Evolutionary conservation across 2,888 invertebrate genomes (phyloP).

Genomic region (Octodonta nipae): DNA sequence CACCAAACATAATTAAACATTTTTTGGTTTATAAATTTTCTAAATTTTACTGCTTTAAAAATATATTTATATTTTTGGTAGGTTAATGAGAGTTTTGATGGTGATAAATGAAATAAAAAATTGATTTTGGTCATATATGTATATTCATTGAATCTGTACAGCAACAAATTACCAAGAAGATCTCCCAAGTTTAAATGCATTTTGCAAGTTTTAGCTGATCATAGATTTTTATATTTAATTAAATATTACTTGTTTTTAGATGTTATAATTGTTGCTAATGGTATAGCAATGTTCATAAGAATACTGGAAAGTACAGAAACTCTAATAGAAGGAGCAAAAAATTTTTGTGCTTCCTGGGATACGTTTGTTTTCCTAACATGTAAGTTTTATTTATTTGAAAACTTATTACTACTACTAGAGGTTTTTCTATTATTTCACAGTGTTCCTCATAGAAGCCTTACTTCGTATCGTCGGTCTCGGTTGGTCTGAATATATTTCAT

Average conservation of each 20-base stretch:
- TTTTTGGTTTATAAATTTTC: too few relatives aligned
- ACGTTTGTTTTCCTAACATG: slow-evolving; percentile 56
- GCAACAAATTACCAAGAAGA: too few relatives aligned
- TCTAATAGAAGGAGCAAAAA: slow-evolving; percentile 47
- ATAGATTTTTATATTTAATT: not conserved
- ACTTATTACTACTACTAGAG: not conserved
- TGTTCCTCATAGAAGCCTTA: slow-evolving; percentile 61
- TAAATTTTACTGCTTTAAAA: too few relatives aligned
- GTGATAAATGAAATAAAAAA: too few relatives aligned
- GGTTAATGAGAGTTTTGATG: too few relatives aligned
- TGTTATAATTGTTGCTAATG: slow-evolving; percentile 58
- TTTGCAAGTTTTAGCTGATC: not conserved
- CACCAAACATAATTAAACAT: too few relatives aligned
- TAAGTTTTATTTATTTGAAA: slow-evolving; percentile 33
- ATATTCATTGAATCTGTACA: too few relatives aligned
- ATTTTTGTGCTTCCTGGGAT: slow-evolving; percentile 64
- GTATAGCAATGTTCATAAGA: slow-evolving; percentile 58
- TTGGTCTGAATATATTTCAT: slow-evolving; percentile 55
- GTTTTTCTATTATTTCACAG: slow-evolving; percentile 34
- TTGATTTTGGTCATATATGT: too few relatives aligned
- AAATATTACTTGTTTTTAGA: slow-evolving; percentile 39
- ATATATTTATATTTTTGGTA: too few relatives aligned
- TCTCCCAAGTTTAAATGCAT: too few relatives aligned
- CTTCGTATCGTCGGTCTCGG: slow-evolving; percentile 63
- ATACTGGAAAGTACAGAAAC: slow-evolving; percentile 49